Conservation (phyloP, 2,797 vertebrate species). For the Erithacus rubecula region DNA sequence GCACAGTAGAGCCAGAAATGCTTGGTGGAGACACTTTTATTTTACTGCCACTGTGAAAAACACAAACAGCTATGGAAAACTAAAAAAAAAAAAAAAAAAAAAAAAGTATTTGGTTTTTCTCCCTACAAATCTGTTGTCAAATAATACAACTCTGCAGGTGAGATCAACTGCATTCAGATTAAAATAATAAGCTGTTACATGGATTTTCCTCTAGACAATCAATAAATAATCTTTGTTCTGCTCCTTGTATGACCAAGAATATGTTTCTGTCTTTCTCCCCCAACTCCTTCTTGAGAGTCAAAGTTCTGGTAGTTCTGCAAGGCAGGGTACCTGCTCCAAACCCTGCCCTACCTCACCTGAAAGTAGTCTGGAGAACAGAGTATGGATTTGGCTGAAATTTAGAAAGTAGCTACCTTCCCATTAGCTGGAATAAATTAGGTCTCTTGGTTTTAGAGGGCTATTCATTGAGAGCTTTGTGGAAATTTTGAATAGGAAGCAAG, state of each 20-base stretch:
- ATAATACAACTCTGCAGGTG: background rate
- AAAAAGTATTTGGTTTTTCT: background rate
- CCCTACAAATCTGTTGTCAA: background rate
- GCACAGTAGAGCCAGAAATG: background rate
- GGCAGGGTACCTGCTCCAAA: background rate
- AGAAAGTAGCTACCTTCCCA: background rate
- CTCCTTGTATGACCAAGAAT: fast-evolving
- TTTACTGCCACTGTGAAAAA: background rate
- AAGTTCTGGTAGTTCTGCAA: background rate
- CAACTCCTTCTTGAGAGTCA: background rate
- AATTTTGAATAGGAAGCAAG: constrained; percentile 9
- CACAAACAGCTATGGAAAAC: background rate
- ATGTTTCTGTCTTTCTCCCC: background rate
- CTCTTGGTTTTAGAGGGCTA: background rate
- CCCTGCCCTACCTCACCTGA: background rate
- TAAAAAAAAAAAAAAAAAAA: background rate
- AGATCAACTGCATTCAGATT: background rate
- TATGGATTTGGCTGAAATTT: background rate
- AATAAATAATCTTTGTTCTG: background rate
- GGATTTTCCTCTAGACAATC: background rate
- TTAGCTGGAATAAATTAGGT: background rate
- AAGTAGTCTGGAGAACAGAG: background rate
- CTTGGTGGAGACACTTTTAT: background rate
- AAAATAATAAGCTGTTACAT: background rate
- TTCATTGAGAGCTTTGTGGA: constrained; percentile 3